Percentiles rank a stretch among this genome's conserved stretches.
Conservation (phyloP, 1,140 invertebrate genomes). For the Brachionus rubens region DNA sequence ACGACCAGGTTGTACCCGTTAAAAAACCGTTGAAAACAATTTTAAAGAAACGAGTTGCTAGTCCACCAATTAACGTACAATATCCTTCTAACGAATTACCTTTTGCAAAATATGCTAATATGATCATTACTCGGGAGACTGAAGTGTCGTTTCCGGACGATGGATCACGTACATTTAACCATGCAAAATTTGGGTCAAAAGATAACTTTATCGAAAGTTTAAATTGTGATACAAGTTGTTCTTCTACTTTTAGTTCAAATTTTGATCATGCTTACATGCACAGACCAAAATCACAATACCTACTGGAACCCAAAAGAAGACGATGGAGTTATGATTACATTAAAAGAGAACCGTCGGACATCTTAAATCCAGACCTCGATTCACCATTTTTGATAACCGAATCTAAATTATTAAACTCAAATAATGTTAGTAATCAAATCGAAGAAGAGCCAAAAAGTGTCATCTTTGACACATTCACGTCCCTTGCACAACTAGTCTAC, state of each 20-base stretch:
- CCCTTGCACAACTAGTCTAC: not conserved
- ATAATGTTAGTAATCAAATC: not conserved
- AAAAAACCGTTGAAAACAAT: conserved; percentile 24
- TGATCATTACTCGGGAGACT: not conserved
- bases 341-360: conserved; percentile 7
- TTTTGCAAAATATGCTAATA: not conserved
- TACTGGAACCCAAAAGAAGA: conserved; percentile 1
- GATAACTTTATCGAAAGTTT: conserved; percentile 20
- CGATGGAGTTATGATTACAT: conserved; percentile 21
- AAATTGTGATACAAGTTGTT: conserved; percentile 34
- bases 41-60: not conserved
- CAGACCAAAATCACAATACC: not conserved
- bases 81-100: not conserved
- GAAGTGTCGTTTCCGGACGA: not conserved
- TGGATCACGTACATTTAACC: not conserved
- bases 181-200: conserved; percentile 1
- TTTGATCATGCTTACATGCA: conserved; percentile 15
- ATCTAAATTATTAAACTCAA: conserved; percentile 3
- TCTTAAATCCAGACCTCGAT: not conserved
- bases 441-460: not conserved
- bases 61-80: no score
- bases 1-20: not conserved
- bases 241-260: not conserved
- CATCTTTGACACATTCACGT: not conserved
- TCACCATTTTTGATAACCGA: conserved; percentile 23